Evolutionary conservation across 2,113 vertebrate species (phyloP), one percentile per base, ranked within the genome.

Genomic region (Odobenus rosmarus): DNA sequence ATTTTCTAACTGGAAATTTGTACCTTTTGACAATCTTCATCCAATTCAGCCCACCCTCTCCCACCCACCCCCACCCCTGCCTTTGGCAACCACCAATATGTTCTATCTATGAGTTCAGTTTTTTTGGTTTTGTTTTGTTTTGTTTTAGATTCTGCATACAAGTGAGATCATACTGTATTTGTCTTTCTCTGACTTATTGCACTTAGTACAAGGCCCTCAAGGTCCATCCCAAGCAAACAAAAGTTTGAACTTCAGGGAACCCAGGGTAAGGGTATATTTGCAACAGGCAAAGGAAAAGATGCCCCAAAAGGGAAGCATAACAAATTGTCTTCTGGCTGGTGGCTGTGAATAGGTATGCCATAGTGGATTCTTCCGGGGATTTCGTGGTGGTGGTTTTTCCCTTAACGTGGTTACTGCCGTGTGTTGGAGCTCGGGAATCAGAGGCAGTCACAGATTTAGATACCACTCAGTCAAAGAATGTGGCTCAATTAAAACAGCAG

Each of bases 401-500:
- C 90, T 90, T 77, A 92, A 19, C 53, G 64, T 59, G 23, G 49
- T 59, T 72, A 57, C 77, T 55, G 23, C 28, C 23, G 36, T 16
- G 59, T 14, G 0, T 7, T 71, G 77, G 55, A 91, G 81, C 53
- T 26, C 21, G 67, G 55, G 21, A 53, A 71, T 39, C 19, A 12
- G 76, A 64, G 64, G 31, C 2, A 1, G 59, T 23, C 39, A 42
- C 82, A 67, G 57, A 81, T 21, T 81, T 82, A 80, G 67, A 62
- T 1, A 31, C 23, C 26, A 49, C 31, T 31, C 91, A 72, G 81
- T 91, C 51, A 77, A 79, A 84, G 49, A 82, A 72, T 18, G 71
- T 36, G 64, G 92, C 93, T 62, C 86, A 72, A 28, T 86, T 51
- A 39, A 62, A 95, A n/a, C 89, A 91, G 59, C 96, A 4, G 33